Base-by-base conservation (phyloP, 1,140 invertebrate genomes). In the Gryllus bimaculatus region DNA sequence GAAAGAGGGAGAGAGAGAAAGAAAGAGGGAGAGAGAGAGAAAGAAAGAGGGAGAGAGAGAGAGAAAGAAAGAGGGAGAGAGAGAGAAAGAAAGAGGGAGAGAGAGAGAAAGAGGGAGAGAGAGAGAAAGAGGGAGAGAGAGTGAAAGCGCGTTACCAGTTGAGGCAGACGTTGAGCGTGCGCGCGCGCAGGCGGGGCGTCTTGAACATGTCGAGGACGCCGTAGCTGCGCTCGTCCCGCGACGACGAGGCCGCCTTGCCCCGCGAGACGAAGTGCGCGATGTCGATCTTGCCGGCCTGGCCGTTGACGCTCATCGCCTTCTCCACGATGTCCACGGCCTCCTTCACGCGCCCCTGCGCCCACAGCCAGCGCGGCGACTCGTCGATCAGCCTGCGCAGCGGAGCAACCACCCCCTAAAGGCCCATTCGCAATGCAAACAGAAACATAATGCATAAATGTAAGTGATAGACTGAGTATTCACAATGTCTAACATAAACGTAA, bases 281-380 rank as follows among this genome's bases (percentile, higher is more conserved):
- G 82, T 94, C 92, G 48, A 93, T 82, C 13, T 85, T 85, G 20
- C 90, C 85, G 26, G 89, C 85, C 48, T 87, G 90, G 10, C 75
- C 48, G 83, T 96, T 96, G 79, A 90, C 90, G 82, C 90, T 90
- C 26, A 94, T 83, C 26, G 89, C 94, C 82, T 90, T 93, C 82
- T 91, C 88, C 4, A 95, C 89, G 77, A 95, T 94, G 1, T 88
- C 85, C 0, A 94, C 87, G 0, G 93, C 91, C 84, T 94, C 93
- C 48, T 88, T 88, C 2, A 88, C 85, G 73, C 92, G 88, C 2
- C 93, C 93, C 83, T 95, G 92, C 8, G 92, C 90, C 93, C 94
- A 95, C 7, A 95, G 85, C 94, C 93, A 95, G 48, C 94, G 88
- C 0, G 94, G 93, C 5, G 93, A 95, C 86, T 96, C 94, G 80